A percentile compares a stretch with the other conserved stretches of the same genome.
Conservation (phyloP, 2,797 vertebrate genomes). For the Martes flavigula region DNA sequence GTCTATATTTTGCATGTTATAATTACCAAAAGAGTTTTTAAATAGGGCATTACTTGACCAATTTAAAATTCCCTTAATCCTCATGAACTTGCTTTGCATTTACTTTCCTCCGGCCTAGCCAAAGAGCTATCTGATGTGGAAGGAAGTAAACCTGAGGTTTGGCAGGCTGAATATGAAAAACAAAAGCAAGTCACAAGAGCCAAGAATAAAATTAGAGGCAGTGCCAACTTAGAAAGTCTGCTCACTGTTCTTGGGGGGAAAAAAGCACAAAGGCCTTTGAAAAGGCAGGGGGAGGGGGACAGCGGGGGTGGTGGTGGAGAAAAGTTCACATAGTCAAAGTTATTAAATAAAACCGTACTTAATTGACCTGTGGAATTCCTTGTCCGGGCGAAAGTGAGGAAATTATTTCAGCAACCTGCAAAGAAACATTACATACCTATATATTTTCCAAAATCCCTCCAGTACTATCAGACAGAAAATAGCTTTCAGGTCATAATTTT, state of each 20-base stretch:
- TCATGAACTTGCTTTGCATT: background rate
- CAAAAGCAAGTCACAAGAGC: background rate
- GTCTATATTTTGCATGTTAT: background rate
- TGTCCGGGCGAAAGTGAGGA: background rate
- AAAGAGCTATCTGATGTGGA: background rate
- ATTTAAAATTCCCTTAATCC: conserved; percentile 1
- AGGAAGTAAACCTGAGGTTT: background rate
- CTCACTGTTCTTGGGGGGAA: background rate
- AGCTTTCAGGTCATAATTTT: conserved; percentile 10
- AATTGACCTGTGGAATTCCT: background rate
- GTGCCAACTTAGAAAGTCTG: background rate
- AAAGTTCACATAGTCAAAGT: background rate
- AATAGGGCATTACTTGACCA: background rate
- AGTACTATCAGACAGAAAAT: background rate
- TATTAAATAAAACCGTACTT: conserved; percentile 38
- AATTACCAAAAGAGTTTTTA: background rate
- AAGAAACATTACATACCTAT: background rate
- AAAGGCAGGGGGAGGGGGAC: background rate
- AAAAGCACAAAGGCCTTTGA: background rate
- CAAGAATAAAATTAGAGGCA: conserved; percentile 39
- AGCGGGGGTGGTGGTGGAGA: background rate
- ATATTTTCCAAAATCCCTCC: background rate
- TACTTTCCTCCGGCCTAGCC: background rate
- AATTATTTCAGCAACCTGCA: conserved; percentile 25
- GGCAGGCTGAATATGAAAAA: conserved; percentile 20